A percentile compares a stretch with the other conserved stretches of the same genome.
These are phyloP conservation scores for Drosophila recens DNA, from an alignment of 2,888 invertebrate species.

Conservation along the genomic window DNA sequence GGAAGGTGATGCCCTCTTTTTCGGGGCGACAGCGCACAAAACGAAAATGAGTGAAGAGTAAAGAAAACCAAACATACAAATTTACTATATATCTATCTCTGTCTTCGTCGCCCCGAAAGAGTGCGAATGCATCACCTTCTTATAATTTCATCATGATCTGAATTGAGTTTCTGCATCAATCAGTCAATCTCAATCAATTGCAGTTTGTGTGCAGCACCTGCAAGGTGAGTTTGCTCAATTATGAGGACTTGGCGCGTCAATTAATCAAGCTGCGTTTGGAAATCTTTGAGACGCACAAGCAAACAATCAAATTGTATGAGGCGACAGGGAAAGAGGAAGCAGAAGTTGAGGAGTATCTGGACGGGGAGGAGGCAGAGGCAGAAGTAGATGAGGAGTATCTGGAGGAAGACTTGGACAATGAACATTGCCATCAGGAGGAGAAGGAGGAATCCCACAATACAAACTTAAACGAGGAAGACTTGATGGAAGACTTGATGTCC, in stretches of 20 bases:
- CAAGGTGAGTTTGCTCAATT: slow-evolving; percentile 62
- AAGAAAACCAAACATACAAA: too few relatives aligned
- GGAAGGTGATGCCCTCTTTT: too few relatives aligned
- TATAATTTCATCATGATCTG: too few relatives aligned
- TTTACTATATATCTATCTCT: too few relatives aligned
- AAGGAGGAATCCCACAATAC: neutral
- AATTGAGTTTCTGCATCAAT: neutral
- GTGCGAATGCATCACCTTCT: too few relatives aligned
- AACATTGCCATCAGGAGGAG: neutral
- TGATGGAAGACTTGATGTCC: neutral
- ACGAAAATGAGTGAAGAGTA: too few relatives aligned
- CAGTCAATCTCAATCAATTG: neutral
- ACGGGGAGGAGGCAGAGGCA: neutral
- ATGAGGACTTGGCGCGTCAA: slow-evolving; percentile 54
- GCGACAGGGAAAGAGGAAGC: too few relatives aligned
- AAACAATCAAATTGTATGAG: slow-evolving; percentile 9
- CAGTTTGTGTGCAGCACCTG: slow-evolving; percentile 69
- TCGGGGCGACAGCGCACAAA: too few relatives aligned
- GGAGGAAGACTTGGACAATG: neutral
- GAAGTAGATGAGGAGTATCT: neutral
- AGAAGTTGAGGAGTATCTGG: neutral
- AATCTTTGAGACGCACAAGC: slow-evolving; percentile 50
- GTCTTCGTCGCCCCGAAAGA: too few relatives aligned
- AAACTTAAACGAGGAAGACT: neutral
- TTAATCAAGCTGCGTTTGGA: slow-evolving; percentile 41